Conservation (phyloP, 2,797 vertebrate species). For the Sphenodon punctatus region DNA sequence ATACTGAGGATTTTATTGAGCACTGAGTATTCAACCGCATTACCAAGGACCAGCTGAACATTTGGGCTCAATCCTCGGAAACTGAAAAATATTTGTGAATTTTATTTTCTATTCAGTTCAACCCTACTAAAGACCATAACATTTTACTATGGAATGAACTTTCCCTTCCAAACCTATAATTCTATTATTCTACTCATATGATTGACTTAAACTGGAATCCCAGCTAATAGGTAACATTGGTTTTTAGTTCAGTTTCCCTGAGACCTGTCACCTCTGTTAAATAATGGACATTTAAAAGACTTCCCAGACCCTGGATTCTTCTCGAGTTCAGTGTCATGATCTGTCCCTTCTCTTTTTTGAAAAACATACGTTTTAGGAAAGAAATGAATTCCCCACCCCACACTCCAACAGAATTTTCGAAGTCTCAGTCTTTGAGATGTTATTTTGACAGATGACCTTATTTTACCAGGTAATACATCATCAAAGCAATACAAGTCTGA, state of each 20-base stretch:
- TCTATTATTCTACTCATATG: no score
- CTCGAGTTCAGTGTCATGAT: background rate
- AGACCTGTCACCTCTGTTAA: background rate
- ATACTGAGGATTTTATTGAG: no score
- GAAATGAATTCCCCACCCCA: constrained; percentile 26
- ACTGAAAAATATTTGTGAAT: no score
- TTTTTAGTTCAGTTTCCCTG: background rate
- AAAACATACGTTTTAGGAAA: constrained; percentile 23
- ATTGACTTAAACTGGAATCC: background rate
- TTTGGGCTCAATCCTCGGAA: no score
- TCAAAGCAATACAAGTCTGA: constrained; percentile 16
- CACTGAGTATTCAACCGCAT: no score
- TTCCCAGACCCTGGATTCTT: background rate
- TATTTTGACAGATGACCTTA: constrained; percentile 56
- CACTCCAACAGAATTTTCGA: constrained; percentile 16
- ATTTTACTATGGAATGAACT: no score
- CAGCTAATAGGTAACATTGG: background rate
- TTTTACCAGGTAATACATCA: constrained; percentile 55
- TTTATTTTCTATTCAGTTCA: no score
- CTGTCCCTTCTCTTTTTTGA: background rate
- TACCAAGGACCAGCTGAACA: no score
- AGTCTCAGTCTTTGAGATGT: background rate
- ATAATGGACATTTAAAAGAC: background rate
- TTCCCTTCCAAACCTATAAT: no score
- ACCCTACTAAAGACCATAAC: no score